Percentiles rank a stretch among this genome's conserved stretches.
Conservation (phyloP, 2,113 vertebrate species). For the Macroglossus sobrinus region DNA sequence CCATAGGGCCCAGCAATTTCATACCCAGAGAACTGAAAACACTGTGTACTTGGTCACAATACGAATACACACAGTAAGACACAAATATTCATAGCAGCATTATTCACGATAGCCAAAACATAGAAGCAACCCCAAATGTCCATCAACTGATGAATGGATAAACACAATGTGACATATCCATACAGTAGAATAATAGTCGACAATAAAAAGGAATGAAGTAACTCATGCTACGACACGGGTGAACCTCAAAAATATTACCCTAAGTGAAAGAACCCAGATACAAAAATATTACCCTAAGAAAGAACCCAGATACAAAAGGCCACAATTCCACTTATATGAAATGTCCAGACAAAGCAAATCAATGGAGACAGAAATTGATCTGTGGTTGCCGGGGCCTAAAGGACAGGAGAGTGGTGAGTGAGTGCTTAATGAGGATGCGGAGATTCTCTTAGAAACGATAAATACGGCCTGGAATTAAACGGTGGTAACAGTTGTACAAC, state of each 20-base stretch:
- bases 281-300: fast-evolving
- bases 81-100: too few species aligned
- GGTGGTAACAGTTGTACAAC: background rate
- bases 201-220: background rate
- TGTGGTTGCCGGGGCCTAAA: fast-evolving
- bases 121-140: background rate
- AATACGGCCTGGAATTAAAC: background rate
- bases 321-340: too few species aligned
- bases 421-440: fast-evolving
- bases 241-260: fast-evolving
- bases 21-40: background rate
- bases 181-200: fast-evolving
- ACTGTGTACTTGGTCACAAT: background rate
- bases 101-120: background rate
- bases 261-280: background rate
- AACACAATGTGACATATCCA: background rate
- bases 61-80: background rate
- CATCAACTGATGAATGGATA: fast-evolving
- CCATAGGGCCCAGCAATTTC: background rate
- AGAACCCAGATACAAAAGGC: background rate
- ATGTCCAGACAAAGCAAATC: background rate
- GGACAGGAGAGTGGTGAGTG: fast-evolving
- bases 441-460: background rate
- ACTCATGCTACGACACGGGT: fast-evolving
- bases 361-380: background rate